These are phyloP conservation scores for Pimephales promelas DNA, from an alignment of 2,113 vertebrate species.

Conservation along the genomic window DNA sequence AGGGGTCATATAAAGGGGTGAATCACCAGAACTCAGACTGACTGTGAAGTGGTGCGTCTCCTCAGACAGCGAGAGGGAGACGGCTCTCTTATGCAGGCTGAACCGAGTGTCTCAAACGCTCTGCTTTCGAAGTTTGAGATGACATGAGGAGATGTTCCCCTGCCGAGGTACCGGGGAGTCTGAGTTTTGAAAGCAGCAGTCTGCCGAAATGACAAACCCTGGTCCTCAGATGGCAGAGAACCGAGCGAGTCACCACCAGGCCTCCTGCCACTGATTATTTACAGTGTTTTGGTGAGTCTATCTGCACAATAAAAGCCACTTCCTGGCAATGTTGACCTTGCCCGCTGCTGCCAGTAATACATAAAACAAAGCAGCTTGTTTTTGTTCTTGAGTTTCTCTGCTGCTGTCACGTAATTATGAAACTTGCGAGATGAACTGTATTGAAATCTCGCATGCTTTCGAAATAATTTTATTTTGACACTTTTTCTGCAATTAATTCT, in stretches of 20 bases:
- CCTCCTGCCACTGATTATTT: conserved; percentile 6
- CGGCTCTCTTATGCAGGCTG: conserved; percentile 1
- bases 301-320: conserved; percentile 18
- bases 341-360: neutral
- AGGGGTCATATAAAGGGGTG: conserved; percentile 50
- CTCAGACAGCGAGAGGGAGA: conserved; percentile 35
- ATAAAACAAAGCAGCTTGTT: neutral
- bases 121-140: conserved; percentile 23
- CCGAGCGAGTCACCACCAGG: neutral
- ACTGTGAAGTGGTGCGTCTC: conserved; percentile 59
- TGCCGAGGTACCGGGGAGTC: conserved; percentile 28
- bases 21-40: conserved; percentile 71
- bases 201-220: conserved; percentile 44
- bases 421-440: neutral
- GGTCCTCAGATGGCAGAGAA: conserved; percentile 11
- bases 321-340: conserved; percentile 13
- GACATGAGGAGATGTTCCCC: conserved; percentile 30
- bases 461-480: neutral
- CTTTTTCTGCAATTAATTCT: conserved; percentile 16
- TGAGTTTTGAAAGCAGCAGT: conserved; percentile 39
- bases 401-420: neutral
- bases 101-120: conserved; percentile 41
- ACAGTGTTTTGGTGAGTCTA: conserved; percentile 10
- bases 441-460: neutral
- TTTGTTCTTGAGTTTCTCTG: neutral